Base-by-base conservation (phyloP, 2,113 vertebrate genomes). In the Mionectes macconnelli region DNA sequence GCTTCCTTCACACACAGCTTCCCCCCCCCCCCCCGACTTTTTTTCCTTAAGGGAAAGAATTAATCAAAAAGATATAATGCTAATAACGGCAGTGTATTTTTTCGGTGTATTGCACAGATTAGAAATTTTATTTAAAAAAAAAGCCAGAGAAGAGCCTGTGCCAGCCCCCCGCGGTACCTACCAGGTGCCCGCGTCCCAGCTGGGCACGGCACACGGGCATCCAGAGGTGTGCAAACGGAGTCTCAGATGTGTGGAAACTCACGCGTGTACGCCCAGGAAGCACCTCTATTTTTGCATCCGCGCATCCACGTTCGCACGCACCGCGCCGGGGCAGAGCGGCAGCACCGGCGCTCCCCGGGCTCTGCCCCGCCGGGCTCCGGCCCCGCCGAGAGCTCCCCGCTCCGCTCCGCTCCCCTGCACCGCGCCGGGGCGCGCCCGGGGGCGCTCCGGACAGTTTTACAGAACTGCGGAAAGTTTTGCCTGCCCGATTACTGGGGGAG, bases 261-360 rank as follows among this genome's bases (percentile, higher is more conserved):
- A 4, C n/a, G 4, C 0, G 9, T 0, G 0, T 3, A 3, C 31
- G 2, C 0, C 23, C 4, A 4, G 42, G 27, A 42, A 57, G 33
- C 1, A 4, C 1, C 37, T 24, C 1, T 8, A 2, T 2, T 11
- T 28, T 5, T 0, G 7, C 1, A 1, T 0, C 8, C 0, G 28
- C 35, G 1, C 1, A 2, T 4, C 6, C 78, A 5, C 8, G 62
- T 0, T 2, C 0, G 13, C 6, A 2, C 1, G 5, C 44, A 1
- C 14, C 6, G 39, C 24, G 1, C 2, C 3, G 47, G 5, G 0
- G 14, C 74, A 6, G 2, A 11, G 67, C 52, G 44, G 81, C 50
- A 19, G 35, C 76, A 4, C 14, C 40, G 42, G 49, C 56, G 15
- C 42, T n/a, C n/a, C 40, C 40, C 33, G 40, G 31, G 55, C 55